A percentile compares a stretch with the other conserved stretches of the same genome.
These are phyloP conservation scores for Triops cancriformis DNA, from an alignment of 1,140 invertebrate genomes.

Conservation along the genomic window DNA sequence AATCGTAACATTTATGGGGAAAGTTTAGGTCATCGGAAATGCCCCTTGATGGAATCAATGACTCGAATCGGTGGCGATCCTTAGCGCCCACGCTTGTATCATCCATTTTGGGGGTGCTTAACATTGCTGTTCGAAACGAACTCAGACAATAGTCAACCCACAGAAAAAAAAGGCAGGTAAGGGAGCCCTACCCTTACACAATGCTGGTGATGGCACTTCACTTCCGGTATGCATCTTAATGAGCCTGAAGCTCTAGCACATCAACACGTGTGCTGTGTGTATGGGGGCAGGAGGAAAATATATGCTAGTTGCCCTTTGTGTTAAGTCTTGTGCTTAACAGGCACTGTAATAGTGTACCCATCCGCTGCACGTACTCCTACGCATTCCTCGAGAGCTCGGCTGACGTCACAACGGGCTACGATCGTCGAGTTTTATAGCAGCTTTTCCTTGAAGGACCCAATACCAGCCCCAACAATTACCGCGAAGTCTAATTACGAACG, in stretches of 20 bases:
- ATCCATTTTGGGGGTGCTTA: neutral
- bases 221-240: slow-evolving; percentile 10
- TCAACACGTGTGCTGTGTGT: neutral
- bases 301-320: neutral
- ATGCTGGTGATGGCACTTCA: neutral
- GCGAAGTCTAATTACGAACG: too few species aligned
- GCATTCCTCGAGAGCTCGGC: neutral
- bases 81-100: neutral
- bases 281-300: neutral
- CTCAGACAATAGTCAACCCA: neutral
- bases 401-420: neutral
- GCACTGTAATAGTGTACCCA: neutral
- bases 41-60: slow-evolving; percentile 7
- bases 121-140: neutral
- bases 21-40: slow-evolving; percentile 10
- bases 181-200: neutral
- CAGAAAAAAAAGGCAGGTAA: neutral
- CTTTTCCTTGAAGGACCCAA: too few species aligned
- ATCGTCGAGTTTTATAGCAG: neutral
- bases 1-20: neutral
- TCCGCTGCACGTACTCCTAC: neutral
- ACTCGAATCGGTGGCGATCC: slow-evolving; percentile 8
- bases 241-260: neutral
- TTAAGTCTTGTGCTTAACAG: neutral
- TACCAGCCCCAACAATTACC: too few species aligned